These are phyloP conservation scores for Scrobipalpa atriplicella DNA, from an alignment of 2,888 invertebrate genomes.

Conservation along the genomic window DNA sequence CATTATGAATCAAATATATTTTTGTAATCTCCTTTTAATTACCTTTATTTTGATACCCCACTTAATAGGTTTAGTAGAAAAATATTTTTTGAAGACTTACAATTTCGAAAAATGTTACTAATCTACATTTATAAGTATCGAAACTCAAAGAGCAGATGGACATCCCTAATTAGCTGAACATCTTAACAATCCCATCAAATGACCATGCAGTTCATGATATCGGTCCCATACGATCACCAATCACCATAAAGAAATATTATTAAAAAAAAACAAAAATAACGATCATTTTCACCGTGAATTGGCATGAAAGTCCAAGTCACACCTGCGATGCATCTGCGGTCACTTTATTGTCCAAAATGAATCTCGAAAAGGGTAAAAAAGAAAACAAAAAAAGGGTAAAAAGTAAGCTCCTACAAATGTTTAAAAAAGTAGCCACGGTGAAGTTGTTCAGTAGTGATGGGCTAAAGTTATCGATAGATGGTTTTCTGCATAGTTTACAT, in stretches of 20 bases:
- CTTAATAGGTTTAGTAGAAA: no score
- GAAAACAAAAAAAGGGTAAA: slow-evolving; percentile 55
- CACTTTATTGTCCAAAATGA: slow-evolving; percentile 65
- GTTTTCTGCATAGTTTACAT: not conserved
- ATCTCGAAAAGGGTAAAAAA: slow-evolving; percentile 42
- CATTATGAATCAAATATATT: no score
- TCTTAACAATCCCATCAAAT: slow-evolving; percentile 48
- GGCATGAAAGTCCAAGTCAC: slow-evolving; percentile 49
- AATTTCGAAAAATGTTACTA: no score
- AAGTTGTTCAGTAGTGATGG: slow-evolving; percentile 30
- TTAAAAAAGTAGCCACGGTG: slow-evolving; percentile 39
- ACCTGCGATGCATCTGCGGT: slow-evolving; percentile 75
- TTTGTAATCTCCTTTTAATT: no score
- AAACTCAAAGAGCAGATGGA: slow-evolving; percentile 14
- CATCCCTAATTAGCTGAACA: slow-evolving; percentile 30
- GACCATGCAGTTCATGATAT: slow-evolving; percentile 37
- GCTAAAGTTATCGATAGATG: slow-evolving; percentile 27
- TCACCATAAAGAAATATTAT: slow-evolving; percentile 26
- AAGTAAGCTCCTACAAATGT: slow-evolving; percentile 37
- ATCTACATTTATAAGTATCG: not conserved
- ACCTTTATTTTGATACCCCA: no score
- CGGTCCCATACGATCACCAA: slow-evolving; percentile 16
- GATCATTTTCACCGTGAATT: slow-evolving; percentile 46
- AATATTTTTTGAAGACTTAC: no score
- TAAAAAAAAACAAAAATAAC: slow-evolving; percentile 32